Conservation (phyloP, 2,888 invertebrate genomes). For the Clusia tigrina region DNA sequence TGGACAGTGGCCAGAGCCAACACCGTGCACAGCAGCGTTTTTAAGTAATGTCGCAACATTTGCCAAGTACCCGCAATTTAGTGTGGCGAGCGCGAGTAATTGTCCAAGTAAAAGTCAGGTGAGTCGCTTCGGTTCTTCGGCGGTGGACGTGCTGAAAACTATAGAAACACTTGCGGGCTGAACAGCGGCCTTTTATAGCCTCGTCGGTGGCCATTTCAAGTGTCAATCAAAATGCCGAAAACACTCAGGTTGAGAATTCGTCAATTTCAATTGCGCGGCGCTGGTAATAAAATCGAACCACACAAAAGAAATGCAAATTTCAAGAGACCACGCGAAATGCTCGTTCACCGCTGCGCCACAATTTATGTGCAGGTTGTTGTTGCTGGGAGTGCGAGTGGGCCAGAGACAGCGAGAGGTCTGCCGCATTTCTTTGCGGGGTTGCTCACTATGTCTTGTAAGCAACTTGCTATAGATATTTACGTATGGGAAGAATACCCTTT, state of each 20-base stretch:
- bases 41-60: background rate
- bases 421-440: too few species aligned
- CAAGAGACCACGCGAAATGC: background rate
- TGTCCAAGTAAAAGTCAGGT: too few species aligned
- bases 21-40: too few species aligned
- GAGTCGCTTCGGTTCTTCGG: constrained; percentile 5
- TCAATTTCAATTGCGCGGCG: background rate
- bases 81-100: too few species aligned
- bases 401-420: too few species aligned
- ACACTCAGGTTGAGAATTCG: background rate
- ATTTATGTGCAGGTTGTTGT: too few species aligned
- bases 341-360: background rate
- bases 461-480: too few species aligned
- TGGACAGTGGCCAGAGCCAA: too few species aligned
- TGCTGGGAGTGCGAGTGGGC: too few species aligned
- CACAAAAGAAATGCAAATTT: background rate
- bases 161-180: constrained; percentile 40
- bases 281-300: background rate
- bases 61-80: too few species aligned
- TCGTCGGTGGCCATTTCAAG: constrained; percentile 18
- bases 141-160: constrained; percentile 29
- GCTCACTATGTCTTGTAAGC: too few species aligned
- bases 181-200: constrained; percentile 44
- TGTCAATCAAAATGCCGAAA: background rate
- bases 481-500: too few species aligned